Conservation (phyloP, 2,888 invertebrate genomes). For the Thelaira solivaga region DNA sequence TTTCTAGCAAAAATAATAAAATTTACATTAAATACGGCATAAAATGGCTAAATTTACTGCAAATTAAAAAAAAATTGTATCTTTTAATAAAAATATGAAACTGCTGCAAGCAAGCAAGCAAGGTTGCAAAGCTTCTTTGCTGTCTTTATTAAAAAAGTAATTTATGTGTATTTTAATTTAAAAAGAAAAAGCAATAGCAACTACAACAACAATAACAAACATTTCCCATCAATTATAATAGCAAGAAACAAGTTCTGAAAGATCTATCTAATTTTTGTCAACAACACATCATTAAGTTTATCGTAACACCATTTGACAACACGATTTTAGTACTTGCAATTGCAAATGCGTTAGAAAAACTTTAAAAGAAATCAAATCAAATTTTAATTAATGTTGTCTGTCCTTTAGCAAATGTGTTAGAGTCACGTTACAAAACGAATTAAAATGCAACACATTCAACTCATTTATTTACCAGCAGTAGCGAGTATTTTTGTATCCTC, state of each 20-base stretch:
- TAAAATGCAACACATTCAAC: slow-evolving; percentile 5
- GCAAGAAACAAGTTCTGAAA: neutral
- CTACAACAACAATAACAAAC: neutral
- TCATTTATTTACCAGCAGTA: too few species aligned
- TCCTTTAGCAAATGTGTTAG: slow-evolving; percentile 45
- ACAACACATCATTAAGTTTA: slow-evolving; percentile 36
- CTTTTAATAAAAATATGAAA: too few species aligned
- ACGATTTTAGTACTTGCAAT: slow-evolving; percentile 1
- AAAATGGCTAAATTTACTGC: too few species aligned
- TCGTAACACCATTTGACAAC: slow-evolving; percentile 42
- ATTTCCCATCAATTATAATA: neutral
- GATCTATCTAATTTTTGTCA: slow-evolving; percentile 36
- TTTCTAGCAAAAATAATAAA: too few species aligned
- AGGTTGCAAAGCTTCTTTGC: too few species aligned
- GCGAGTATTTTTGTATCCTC: neutral
- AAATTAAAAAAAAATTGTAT: too few species aligned
- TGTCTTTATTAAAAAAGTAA: too few species aligned
- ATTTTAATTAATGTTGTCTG: slow-evolving; percentile 51
- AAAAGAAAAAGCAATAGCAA: too few species aligned
- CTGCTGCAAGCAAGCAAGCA: too few species aligned
- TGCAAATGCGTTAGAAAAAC: slow-evolving; percentile 3
- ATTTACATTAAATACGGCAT: too few species aligned
- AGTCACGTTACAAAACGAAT: slow-evolving; percentile 51
- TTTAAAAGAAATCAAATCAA: slow-evolving; percentile 3
- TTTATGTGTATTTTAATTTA: too few species aligned